phyloP scores from a whole-genome alignment of 2,797 vertebrate species.

The Argyrosomus regius region DNA sequence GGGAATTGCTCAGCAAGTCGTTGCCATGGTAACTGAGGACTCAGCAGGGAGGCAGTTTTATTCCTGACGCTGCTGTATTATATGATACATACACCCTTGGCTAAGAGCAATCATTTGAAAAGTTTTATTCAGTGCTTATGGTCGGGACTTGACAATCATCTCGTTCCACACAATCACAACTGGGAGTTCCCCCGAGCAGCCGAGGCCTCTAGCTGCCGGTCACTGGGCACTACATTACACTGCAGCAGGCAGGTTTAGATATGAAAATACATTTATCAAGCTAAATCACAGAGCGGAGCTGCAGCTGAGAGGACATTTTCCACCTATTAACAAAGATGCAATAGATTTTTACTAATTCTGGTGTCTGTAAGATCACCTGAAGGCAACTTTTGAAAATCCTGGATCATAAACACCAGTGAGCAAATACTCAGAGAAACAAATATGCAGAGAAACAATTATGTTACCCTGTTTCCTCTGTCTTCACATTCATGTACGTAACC shows the following conservation, averaged over 20 bases:
- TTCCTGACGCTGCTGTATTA: constrained; percentile 30
- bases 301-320: background rate
- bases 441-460: background rate
- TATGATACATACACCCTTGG: constrained; percentile 29
- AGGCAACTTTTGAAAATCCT: background rate
- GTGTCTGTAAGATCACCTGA: background rate
- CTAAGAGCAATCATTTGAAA: constrained; percentile 19
- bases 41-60: constrained; percentile 30
- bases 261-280: background rate
- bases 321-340: background rate
- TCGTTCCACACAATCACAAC: background rate
- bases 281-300: background rate
- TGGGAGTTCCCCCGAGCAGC: constrained; percentile 4
- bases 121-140: constrained; percentile 18
- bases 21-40: constrained; percentile 52
- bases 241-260: too few species aligned
- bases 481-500: background rate
- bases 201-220: background rate
- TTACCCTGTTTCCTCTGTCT: background rate
- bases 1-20: constrained; percentile 38
- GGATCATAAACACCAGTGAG: background rate
- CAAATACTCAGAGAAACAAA: background rate
- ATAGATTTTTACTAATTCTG: background rate
- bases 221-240: background rate
- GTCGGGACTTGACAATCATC: constrained; percentile 14